Evolutionary conservation across 2,113 vertebrate species (phyloP), one percentile per base, ranked within the genome.

Genomic region (Pipra filicauda): DNA sequence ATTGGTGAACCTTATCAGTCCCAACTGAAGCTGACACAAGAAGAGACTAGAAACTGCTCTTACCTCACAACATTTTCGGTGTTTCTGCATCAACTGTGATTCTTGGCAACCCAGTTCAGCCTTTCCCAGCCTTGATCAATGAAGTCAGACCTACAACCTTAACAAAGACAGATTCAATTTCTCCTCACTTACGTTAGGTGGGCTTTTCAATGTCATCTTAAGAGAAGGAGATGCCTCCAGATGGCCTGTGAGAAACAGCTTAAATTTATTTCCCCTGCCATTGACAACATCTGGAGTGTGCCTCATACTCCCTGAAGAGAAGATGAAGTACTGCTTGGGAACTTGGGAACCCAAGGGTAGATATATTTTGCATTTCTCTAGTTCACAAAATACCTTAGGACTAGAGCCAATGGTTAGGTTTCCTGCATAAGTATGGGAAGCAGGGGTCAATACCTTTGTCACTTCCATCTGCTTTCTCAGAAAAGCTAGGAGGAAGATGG

Each of bases 81-180:
- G 30, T 91, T 94, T 85, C 82, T 93, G 33, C 64, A 83, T n/a
- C 58, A 82, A 51, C 30, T 95, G 88, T 90, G 82, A 93, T 96
- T 93, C 87, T 96, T 94, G 95, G 96, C 91, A 89, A 64, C 35
- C 55, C 72, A 67, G 31, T 28, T 69, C 33, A 81, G 51, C 69
- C 55, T 77, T 86, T 95, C 48, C 61, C 83, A 78, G 61, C 16
- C 35, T 91, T 65, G 77, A 89, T 48, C 1, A 0, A 67, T 96
- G 91, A 95, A 93, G 37, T 96, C 94, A 96, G 95, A 80, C 9
- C 78, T 85, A 77, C 1, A 0, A 73, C n/a, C 86, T 44, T 58
- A 73, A 82, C 55, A 96, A 93, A 92, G 62, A 91, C 8, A 85
- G 51, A 91, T 89, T 88, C 49, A 79, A 11, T 52, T 88, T 94